Evolutionary conservation across 1,140 invertebrate species (phyloP), one percentile per base, ranked within the genome.

Genomic region (Camponotus vicinus): DNA sequence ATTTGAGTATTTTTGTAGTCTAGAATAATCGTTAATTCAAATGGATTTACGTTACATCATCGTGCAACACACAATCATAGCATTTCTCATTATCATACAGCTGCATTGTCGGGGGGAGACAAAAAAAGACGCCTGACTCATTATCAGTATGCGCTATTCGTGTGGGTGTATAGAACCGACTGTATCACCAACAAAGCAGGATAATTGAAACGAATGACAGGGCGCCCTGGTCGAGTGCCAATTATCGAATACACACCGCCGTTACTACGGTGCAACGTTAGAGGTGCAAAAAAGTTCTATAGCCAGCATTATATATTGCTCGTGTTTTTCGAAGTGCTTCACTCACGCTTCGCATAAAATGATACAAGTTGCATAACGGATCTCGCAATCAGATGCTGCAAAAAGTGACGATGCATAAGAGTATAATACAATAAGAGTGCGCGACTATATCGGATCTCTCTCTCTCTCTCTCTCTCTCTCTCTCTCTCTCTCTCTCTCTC

Each of bases 171-270:
- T 37, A 40, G 21, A 66, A 37, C n/a, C 55, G 75, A 40, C 34
- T 78, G 66, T 57, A 67, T 70, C 49, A 57, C 37, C 78, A 42
- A 71, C 78, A 80, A 71, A 80, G 49, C 49, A 9, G 21, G 49
- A 71, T 80, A 80, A 80, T 86, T 77, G 71, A 76, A 70, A 82
- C 63, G 76, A 78, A 82, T 86, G 88, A 89, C 57, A 49, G 18
- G 45, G 57, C 49, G 70, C 42, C 13, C 63, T 89, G 87, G 64
- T 76, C 75, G 52, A 86, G n/a, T 73, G 84, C 83, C 88, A 89
- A 64, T 27, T 86, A 77, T 86, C 21, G 87, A 40, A 63, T 88
- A 88, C 71, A 75, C 84, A 64, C 70, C 13, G 64, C 42, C 11
- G 7, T 7, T 63, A 45, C 2, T 34, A 5, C 27, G 27, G 27